These are phyloP conservation scores for Tadarida brasiliensis DNA, from an alignment of 2,797 vertebrate genomes.

Conservation along the genomic window DNA sequence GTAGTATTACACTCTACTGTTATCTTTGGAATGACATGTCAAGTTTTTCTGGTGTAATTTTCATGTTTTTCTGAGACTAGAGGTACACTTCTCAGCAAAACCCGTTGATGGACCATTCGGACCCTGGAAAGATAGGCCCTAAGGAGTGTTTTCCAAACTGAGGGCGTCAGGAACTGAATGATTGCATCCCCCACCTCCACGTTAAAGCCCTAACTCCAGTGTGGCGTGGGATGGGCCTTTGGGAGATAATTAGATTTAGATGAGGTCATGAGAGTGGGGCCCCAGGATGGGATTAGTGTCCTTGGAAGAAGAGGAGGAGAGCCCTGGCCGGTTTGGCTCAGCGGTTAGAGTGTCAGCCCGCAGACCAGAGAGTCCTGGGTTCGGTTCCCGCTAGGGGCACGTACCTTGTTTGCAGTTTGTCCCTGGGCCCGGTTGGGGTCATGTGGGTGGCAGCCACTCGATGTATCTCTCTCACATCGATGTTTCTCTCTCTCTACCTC, in stretches of 20 bases:
- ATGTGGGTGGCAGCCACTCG: too few relatives aligned
- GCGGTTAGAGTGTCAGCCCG: too few relatives aligned
- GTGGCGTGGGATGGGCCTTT: not conserved
- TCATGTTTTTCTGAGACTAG: not conserved
- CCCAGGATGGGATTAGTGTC: not conserved
- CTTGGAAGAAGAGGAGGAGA: not conserved
- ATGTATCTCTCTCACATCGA: too few relatives aligned
- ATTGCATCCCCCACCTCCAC: not conserved
- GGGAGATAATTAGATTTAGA: not conserved
- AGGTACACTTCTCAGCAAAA: not conserved
- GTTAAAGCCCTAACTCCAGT: not conserved
- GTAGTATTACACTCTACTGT: not conserved
- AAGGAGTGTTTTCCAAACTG: not conserved
- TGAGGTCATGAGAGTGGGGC: not conserved
- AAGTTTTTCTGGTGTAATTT: slow-evolving; percentile 5
- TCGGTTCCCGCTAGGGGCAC: too few relatives aligned
- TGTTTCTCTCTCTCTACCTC: too few relatives aligned
- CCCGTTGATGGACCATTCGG: not conserved
- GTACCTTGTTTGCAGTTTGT: too few relatives aligned
- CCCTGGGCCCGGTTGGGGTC: too few relatives aligned
- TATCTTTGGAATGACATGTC: not conserved
- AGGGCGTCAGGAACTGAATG: not conserved
- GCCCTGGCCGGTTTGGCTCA: too few relatives aligned
- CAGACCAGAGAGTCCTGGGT: too few relatives aligned
- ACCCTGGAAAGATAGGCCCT: not conserved